Evolutionary conservation across 2,113 vertebrate genomes (phyloP), one percentile per base, ranked within the genome.

Genomic region (Hippoglossus stenolepis): DNA sequence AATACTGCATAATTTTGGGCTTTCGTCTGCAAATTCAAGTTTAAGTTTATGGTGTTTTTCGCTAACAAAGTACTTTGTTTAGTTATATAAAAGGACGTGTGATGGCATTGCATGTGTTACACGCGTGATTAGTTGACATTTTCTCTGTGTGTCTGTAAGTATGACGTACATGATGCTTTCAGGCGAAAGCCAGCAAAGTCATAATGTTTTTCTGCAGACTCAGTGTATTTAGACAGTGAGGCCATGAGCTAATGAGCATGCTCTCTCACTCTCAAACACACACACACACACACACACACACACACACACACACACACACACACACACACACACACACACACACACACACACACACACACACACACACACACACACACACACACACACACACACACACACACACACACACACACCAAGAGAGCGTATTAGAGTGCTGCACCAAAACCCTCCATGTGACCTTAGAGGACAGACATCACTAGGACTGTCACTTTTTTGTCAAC

Each of bases 141-240:
- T 56, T 62, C 47, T 75, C 54, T 57, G 23, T 62, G 18, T 18
- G 17, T 56, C 24, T 26, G 58, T 21, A 74, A 3, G 28, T 40
- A 5, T 89, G 85, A 79, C 67, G 74, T 59, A 43, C 56, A n/a
- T 45, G 75, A 60, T 66, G 73, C 73, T 66, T 80, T 69, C 59
- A 68, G 65, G 67, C 5, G 6, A 75, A 54, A 45, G 64, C 26
- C 23, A 15, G 53, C 83, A 83, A 88, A 87, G 83, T 89, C 79
- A 78, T 26, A 65, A 38, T 17, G 67, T 62, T 38, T 79, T 89
- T 87, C 61, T 91, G 88, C 83, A 82, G 51, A 87, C 77, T 89
- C 80, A 56, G 80, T 60, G 65, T 66, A 66, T 90, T 87, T 75
- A 57, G 71, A 87, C 83, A 73, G 72, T 23, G 65, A 85, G 69